These are phyloP conservation scores for Embidobia sp. DNA, from an alignment of 2,888 invertebrate genomes.

Conservation along the genomic window DNA sequence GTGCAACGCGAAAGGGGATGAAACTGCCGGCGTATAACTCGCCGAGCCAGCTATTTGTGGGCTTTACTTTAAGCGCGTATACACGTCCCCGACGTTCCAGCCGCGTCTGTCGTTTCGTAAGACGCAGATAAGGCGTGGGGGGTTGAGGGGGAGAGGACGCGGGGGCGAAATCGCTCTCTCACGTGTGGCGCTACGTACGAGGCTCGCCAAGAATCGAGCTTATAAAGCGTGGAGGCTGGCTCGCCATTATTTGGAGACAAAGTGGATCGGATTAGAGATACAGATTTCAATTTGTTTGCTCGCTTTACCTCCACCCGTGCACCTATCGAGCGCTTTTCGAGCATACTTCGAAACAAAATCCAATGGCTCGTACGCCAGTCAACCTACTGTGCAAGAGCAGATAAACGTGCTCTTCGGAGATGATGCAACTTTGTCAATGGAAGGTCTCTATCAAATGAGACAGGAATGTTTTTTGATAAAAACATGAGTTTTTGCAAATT, in stretches of 20 bases:
- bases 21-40: conserved; percentile 76
- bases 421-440: too few relatives aligned
- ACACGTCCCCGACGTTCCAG: conserved; percentile 51
- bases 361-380: conserved; percentile 29
- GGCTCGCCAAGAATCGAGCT: conserved; percentile 60
- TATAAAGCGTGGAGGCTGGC: conserved; percentile 73
- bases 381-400: conserved; percentile 35
- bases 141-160: background rate
- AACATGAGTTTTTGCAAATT: too few relatives aligned
- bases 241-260: conserved; percentile 75
- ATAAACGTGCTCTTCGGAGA: conserved; percentile 30
- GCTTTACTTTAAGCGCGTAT: conserved; percentile 69
- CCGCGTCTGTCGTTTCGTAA: conserved; percentile 39
- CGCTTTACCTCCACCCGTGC: conserved; percentile 32
- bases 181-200: conserved; percentile 45
- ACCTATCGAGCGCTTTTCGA: conserved; percentile 31
- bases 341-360: conserved; percentile 40
- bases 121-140: conserved; percentile 29
- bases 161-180: conserved; percentile 6
- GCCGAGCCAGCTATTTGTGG: conserved; percentile 71
- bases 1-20: conserved; percentile 80
- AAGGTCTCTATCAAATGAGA: too few relatives aligned
- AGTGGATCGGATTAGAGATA: conserved; percentile 76
- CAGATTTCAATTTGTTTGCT: conserved; percentile 75
- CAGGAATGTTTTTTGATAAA: too few relatives aligned